These are phyloP conservation scores for Enteromius treurensis DNA, from an alignment of 2,797 vertebrate species.

Conservation along the genomic window DNA sequence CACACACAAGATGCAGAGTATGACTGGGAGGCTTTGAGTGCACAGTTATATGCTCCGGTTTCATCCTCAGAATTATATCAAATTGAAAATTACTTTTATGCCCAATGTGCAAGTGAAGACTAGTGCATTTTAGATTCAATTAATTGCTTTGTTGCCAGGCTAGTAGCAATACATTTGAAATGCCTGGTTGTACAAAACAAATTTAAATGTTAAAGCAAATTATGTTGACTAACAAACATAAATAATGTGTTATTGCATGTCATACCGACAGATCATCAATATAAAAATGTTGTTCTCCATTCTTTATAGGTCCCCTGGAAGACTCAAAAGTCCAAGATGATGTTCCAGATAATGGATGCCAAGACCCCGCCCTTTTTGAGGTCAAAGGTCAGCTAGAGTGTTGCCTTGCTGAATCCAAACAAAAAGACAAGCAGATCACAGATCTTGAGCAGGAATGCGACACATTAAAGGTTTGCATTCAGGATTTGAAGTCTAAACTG, in stretches of 20 bases:
- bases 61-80: constrained; percentile 9
- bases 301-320: constrained; percentile 57
- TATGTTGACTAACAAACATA: neutral
- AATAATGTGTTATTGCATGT: neutral
- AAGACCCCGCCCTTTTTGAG: constrained; percentile 59
- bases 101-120: neutral
- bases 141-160: neutral
- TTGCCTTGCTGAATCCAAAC: constrained; percentile 59
- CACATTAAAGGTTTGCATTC: constrained; percentile 42
- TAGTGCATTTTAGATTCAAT: neutral
- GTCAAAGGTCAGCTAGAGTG: constrained; percentile 62
- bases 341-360: constrained; percentile 57
- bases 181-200: neutral
- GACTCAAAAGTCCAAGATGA: constrained; percentile 49
- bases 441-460: constrained; percentile 54
- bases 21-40: constrained; percentile 3
- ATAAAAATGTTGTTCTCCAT: neutral
- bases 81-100: neutral
- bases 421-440: constrained; percentile 72
- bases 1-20: neutral
- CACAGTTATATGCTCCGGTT: neutral
- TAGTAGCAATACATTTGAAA: neutral
- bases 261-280: neutral
- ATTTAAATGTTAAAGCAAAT: neutral
- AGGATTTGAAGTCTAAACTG: constrained; percentile 44